phyloP scores from a whole-genome alignment of 1,140 invertebrate genomes.

The Propsilocerus akamusi region DNA sequence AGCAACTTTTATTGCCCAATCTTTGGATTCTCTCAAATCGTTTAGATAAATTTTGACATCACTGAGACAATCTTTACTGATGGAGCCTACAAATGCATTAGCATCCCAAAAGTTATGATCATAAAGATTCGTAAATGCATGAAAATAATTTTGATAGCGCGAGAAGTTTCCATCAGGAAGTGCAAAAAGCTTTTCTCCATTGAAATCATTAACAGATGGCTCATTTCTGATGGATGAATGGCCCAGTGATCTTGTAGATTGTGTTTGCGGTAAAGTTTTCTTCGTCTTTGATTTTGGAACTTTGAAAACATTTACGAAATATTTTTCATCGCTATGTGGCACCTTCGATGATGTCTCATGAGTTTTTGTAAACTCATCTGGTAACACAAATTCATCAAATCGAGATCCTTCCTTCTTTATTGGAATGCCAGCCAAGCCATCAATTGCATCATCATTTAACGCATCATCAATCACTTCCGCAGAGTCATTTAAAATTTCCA shows the following conservation, averaged over 20 bases:
- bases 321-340: background rate
- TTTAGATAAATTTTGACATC: background rate
- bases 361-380: background rate
- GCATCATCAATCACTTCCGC: background rate
- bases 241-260: no score
- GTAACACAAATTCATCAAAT: background rate
- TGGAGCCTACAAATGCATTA: background rate
- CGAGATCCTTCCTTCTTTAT: background rate
- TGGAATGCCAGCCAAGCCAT: no score
- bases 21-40: background rate
- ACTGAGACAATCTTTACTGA: background rate
- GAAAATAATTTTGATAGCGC: background rate
- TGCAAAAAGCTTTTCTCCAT: background rate
- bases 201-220: background rate
- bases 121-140: background rate
- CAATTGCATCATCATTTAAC: no score
- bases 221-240: background rate
- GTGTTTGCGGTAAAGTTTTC: background rate
- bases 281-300: background rate
- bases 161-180: background rate
- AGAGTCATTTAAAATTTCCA: background rate
- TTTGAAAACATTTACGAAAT: background rate
- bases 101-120: background rate
- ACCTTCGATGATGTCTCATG: no score
- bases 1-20: constrained; percentile 32